Evolutionary conservation across 2,797 vertebrate genomes (phyloP).

Genomic region (Anisognathus igniventris): DNA sequence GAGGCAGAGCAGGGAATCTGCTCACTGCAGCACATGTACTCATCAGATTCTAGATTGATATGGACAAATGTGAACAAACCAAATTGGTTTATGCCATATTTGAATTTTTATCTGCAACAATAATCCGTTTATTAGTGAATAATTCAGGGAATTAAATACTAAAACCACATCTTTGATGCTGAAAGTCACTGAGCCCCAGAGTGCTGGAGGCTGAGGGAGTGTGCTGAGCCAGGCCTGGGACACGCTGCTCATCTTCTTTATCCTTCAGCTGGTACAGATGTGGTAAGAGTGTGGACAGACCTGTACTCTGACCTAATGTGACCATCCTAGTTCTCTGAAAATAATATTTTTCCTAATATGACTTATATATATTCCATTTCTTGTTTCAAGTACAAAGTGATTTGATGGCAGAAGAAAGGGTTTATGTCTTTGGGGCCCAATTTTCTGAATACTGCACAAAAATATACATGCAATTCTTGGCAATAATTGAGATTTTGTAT

Average conservation of each 20-base stretch:
- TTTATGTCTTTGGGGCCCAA: slow-evolving; percentile 22
- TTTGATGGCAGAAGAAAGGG: neutral
- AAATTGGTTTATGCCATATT: slow-evolving; percentile 20
- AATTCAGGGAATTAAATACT: neutral
- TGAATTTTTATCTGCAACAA: slow-evolving; percentile 41
- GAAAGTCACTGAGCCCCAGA: neutral
- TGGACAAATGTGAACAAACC: neutral
- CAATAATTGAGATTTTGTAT: slow-evolving; percentile 29
- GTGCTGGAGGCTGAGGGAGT: neutral
- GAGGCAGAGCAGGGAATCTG: neutral
- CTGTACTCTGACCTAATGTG: neutral
- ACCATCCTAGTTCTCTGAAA: neutral
- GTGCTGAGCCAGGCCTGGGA: neutral
- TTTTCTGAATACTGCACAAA: slow-evolving; percentile 20
- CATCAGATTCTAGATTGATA: neutral
- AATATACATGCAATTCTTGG: neutral
- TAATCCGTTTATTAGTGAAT: slow-evolving; percentile 43
- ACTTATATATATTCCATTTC: neutral
- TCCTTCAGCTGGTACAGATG: neutral
- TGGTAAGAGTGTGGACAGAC: neutral
- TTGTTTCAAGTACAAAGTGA: neutral
- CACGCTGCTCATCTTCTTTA: fast-evolving
- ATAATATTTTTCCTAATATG: neutral
- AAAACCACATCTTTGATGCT: neutral
- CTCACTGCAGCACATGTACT: neutral